phyloP scores from a whole-genome alignment of 2,888 invertebrate species.

The Marasmarcha lunaedactyla region DNA sequence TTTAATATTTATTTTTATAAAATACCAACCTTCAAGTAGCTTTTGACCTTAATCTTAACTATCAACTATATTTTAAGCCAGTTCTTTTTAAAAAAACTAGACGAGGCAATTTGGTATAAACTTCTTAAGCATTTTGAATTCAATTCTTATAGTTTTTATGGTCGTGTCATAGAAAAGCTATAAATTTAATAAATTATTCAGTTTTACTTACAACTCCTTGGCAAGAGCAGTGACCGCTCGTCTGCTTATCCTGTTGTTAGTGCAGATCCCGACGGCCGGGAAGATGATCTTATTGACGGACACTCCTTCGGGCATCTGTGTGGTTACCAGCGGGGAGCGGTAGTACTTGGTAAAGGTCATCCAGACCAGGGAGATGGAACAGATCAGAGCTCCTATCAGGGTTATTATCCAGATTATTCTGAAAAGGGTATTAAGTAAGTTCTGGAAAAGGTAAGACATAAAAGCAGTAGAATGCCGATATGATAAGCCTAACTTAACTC shows the following conservation, averaged over 20 bases:
- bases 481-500: too few relatives aligned
- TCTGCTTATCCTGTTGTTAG: slow-evolving; percentile 59
- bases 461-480: neutral
- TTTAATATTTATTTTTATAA: too few relatives aligned
- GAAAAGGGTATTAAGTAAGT: slow-evolving; percentile 20
- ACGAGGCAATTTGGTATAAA: too few relatives aligned
- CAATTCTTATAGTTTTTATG: too few relatives aligned
- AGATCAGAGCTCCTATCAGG: slow-evolving; percentile 40
- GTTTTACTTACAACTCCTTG: slow-evolving; percentile 39
- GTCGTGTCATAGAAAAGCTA: too few relatives aligned
- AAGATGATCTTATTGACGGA: slow-evolving; percentile 55
- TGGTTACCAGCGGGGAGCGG: slow-evolving; percentile 47
- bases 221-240: slow-evolving; percentile 42
- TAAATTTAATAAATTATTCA: too few relatives aligned
- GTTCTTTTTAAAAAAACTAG: too few relatives aligned
- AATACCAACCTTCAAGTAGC: too few relatives aligned
- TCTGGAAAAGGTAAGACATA: slow-evolving; percentile 22
- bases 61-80: too few relatives aligned
- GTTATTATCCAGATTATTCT: slow-evolving; percentile 51
- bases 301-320: slow-evolving; percentile 54
- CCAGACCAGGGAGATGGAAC: slow-evolving; percentile 49
- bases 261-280: slow-evolving; percentile 60
- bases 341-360: slow-evolving; percentile 48
- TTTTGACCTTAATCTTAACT: too few relatives aligned
- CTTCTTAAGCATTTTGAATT: too few relatives aligned